Percentiles rank a stretch among this genome's conserved stretches.
These are phyloP conservation scores for Troides oblongomaculatus DNA, from an alignment of 2,888 invertebrate genomes.

Conservation along the genomic window DNA sequence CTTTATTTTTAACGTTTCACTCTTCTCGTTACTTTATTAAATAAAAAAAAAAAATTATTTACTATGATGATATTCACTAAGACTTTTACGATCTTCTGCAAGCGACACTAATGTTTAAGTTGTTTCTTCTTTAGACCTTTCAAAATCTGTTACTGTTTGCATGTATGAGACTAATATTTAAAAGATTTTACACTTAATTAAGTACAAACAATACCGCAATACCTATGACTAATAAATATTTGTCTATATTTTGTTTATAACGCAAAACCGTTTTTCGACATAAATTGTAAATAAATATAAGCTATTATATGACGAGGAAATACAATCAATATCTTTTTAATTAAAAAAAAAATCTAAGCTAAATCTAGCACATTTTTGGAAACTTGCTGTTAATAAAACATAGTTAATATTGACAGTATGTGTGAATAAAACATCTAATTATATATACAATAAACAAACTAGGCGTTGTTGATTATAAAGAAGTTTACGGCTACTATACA, in stretches of 20 bases:
- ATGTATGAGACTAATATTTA: neutral
- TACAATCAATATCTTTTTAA: too few relatives aligned
- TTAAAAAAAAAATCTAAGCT: too few relatives aligned
- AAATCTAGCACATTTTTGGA: neutral
- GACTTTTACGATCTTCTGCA: too few relatives aligned
- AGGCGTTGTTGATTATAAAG: conserved; percentile 3
- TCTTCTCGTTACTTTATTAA: too few relatives aligned
- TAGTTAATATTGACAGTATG: too few relatives aligned
- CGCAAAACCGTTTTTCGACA: neutral
- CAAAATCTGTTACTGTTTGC: neutral
- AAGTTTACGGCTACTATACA: conserved; percentile 5
- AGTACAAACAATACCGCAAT: neutral
- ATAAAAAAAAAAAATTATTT: too few relatives aligned
- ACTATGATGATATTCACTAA: too few relatives aligned
- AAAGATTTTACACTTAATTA: neutral
- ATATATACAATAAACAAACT: neutral
- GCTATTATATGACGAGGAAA: too few relatives aligned
- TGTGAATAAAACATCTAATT: neutral
- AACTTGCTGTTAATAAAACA: neutral
- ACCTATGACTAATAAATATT: too few relatives aligned
- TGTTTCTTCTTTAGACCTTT: neutral
- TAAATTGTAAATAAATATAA: too few relatives aligned
- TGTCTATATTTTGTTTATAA: too few relatives aligned
- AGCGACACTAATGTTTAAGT: neutral
- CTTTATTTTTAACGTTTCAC: too few relatives aligned